Evolutionary conservation across 2,113 vertebrate genomes (phyloP), one percentile per base, ranked within the genome.

Genomic region (Hippolais icterina): DNA sequence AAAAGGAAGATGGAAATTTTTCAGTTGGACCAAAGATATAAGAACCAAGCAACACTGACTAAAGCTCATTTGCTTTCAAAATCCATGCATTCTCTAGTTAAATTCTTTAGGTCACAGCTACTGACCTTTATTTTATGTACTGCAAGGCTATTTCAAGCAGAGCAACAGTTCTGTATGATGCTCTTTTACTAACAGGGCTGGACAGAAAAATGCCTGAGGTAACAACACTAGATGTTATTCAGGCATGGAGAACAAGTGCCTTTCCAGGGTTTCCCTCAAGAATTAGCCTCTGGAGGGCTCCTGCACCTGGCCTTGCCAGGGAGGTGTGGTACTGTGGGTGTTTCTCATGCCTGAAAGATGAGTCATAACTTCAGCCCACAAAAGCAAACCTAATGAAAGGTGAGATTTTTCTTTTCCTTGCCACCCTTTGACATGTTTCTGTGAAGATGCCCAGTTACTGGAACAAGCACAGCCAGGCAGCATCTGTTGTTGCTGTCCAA

Each of bases 341-440:
- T 96, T 95, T 92, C 64, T 96, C 95, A 85, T 96, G 72, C 79
- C 78, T 82, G 63, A 87, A 68, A 96, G 70, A 57, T 93, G 95
- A 97, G 76, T 97, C 96, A 97, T 89, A 75, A 65, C 75, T 96
- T 93, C 76, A 91, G 59, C 64, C 83, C 89, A 71, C 82, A 96
- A 92, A 95, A 93, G 87, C 66, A 95, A 89, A 82, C 50, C 35
- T 94, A 93, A 94, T 52, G 89, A 94, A 94, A 95, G 76, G 88
- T 77, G 94, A 95, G 86, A 89, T 82, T 93, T 95, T 95, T 87
- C 77, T 91, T 80, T 88, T 76, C 57, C 76, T 95, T 88, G 76
- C 84, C 94, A 91, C 70, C 74, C 60, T 93, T 83, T 80, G 68
- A 91, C 74, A 50, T 61, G 65, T 78, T 96, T 94, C 94, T 81